These are phyloP conservation scores for Gobius niger DNA, from an alignment of 2,113 vertebrate species.

Conservation along the genomic window DNA sequence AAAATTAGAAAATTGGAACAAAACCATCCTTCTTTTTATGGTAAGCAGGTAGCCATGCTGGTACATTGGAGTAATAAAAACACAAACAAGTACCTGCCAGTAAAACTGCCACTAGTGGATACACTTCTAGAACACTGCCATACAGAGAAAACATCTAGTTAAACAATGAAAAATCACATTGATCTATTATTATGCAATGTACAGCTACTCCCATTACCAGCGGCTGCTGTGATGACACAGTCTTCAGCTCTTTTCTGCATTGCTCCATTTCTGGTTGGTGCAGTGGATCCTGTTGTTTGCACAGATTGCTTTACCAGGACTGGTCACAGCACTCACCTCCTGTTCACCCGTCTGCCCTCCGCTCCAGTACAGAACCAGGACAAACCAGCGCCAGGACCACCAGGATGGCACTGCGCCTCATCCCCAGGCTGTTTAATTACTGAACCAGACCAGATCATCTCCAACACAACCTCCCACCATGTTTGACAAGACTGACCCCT, in stretches of 20 bases:
- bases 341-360: constrained; percentile 7
- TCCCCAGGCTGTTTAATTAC: constrained; percentile 5
- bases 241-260: neutral
- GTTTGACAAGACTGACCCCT: neutral
- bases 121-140: too few species aligned
- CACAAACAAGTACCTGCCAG: too few species aligned
- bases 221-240: too few species aligned
- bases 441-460: neutral
- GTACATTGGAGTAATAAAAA: too few species aligned
- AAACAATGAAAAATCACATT: too few species aligned
- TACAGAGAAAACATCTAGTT: too few species aligned
- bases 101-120: too few species aligned
- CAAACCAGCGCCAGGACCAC: neutral
- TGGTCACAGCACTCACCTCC: constrained; percentile 7
- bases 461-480: neutral
- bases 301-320: neutral
- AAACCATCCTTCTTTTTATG: too few species aligned
- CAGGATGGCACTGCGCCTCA: neutral
- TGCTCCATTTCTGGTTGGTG: neutral
- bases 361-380: neutral
- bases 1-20: too few species aligned
- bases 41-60: too few species aligned
- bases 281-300: neutral
- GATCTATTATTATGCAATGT: too few species aligned
- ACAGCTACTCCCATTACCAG: too few species aligned